These are phyloP conservation scores for Montipora capricornis DNA, from an alignment of 64 coral and sea anemone species.

Conservation along the genomic window DNA sequence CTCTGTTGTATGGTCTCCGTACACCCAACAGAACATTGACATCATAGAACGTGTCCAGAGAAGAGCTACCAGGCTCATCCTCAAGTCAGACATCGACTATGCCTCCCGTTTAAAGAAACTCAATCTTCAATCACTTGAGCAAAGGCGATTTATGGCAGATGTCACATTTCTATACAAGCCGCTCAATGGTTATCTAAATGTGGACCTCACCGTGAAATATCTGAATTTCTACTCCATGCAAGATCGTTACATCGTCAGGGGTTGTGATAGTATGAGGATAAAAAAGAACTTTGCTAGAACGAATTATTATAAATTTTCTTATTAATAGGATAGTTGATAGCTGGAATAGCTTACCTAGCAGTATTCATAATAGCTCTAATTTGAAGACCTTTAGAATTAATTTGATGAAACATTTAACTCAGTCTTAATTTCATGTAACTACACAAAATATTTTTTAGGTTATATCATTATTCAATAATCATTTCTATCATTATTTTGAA, in stretches of 20 bases:
- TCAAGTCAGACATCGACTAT: slow-evolving; percentile 44
- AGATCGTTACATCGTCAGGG: not conserved
- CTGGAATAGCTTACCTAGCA: not conserved
- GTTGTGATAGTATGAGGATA: not conserved
- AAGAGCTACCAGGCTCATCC: slow-evolving; percentile 58
- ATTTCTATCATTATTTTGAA: too few relatives aligned
- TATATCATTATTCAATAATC: too few relatives aligned
- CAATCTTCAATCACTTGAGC: slow-evolving; percentile 28
- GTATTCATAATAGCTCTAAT: not conserved
- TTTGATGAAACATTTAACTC: not conserved
- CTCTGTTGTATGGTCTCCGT: slow-evolving; percentile 37
- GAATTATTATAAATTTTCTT: not conserved
- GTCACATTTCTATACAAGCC: slow-evolving; percentile 21
- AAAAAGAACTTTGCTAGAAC: not conserved
- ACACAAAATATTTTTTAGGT: too few relatives aligned
- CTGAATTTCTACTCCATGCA: not conserved
- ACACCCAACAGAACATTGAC: slow-evolving; percentile 5
- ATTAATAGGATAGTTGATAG: not conserved
- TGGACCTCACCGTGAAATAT: not conserved
- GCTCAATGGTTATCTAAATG: not conserved
- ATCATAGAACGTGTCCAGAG: slow-evolving; percentile 40
- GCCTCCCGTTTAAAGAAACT: slow-evolving; percentile 13
- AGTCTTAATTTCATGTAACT: too few relatives aligned
- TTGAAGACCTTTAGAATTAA: not conserved
- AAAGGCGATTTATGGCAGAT: slow-evolving; percentile 19